Evolutionary conservation across 2,797 vertebrate species (phyloP).

Genomic region (Emys orbicularis): DNA sequence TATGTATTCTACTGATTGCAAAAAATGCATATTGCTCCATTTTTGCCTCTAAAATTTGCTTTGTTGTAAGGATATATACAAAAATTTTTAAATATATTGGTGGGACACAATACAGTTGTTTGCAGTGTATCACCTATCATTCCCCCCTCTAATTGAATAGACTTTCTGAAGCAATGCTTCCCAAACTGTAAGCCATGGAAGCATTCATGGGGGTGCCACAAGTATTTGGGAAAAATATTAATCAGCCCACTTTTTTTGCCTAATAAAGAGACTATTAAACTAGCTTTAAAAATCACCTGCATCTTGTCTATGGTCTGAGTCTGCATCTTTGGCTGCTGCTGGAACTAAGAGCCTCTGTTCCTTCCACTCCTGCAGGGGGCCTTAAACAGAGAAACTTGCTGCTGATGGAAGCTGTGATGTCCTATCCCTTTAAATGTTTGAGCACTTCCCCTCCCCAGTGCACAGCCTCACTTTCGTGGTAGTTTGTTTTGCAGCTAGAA

Average conservation of each 20-base stretch:
- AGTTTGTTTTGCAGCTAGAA: neutral
- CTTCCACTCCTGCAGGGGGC: neutral
- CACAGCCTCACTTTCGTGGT: neutral
- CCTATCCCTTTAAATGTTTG: neutral
- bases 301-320: neutral
- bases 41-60: neutral
- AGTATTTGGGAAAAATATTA: neutral
- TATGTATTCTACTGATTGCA: neutral
- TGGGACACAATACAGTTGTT: neutral
- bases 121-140: neutral
- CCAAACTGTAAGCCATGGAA: neutral
- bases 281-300: neutral
- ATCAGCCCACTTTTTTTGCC: neutral
- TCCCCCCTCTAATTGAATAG: neutral
- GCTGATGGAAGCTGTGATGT: neutral
- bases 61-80: neutral
- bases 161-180: neutral
- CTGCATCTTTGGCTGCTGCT: neutral
- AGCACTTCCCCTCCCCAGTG: neutral
- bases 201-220: neutral
- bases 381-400: neutral
- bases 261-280: neutral
- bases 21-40: neutral
- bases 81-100: rapidly evolving
- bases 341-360: neutral